Evolutionary conservation across 1,140 invertebrate genomes (phyloP), one percentile per base, ranked within the genome.

Genomic region (Plodia interpunctella): DNA sequence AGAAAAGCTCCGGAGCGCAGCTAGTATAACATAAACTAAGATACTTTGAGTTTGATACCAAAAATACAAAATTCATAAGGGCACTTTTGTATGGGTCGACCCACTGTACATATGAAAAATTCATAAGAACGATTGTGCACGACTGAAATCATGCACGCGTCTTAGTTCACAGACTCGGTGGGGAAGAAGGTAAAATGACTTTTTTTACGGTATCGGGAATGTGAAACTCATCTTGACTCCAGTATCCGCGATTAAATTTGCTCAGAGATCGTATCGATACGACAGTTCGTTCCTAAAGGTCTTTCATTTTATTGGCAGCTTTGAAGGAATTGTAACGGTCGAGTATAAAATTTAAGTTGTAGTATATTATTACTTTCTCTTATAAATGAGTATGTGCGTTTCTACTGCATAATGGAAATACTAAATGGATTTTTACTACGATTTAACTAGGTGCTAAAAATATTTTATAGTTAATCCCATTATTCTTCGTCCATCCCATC

Each of bases 11-110:
- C n/a, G n/a, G n/a, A n/a, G n/a, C n/a, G n/a, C n/a, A n/a, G n/a
- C n/a, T n/a, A n/a, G n/a, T 21, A 53, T 53, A 6, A 59, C 53
- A 15, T 38, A 9, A 25, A 54, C 52, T 38, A 54, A 20, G 35
- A 44, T 32, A 25, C 59, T 55, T 55, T 49, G 59, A 55, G 25
- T 60, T 55, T 50, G 53, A 60, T 55, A 55, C 44, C 21, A 32
- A 55, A 32, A 55, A 60, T 60, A 60, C 59, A 55, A 55, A 55
- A 60, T 60, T 60, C 59, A 60, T 60, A 50, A 60, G 59, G 19
- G 52, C 52, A 60, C 49, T 55, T 60, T 60, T 55, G 52, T 60
- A 55, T 55, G 44, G 28, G 52, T 60, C 59, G 49, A 30, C 52
- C 18, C 13, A 55, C 44, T 13, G 17, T 17, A 13, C 13, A 9